Evolutionary conservation across 2,797 vertebrate genomes (phyloP).

Genomic region (Danionella dracula): DNA sequence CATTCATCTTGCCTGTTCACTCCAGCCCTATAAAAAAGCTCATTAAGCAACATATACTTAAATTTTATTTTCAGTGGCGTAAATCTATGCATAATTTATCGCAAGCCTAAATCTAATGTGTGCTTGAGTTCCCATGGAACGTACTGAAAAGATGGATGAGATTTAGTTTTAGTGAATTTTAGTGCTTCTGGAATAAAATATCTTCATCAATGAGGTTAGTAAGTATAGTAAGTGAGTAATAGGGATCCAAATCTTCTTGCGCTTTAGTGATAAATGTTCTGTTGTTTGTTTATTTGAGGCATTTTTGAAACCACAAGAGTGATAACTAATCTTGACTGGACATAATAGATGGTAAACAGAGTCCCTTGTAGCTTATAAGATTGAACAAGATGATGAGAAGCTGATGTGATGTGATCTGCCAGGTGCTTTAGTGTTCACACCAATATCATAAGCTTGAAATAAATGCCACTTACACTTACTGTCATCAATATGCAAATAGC

Average conservation of each 20-base stretch:
- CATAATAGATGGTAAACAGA: too few species aligned
- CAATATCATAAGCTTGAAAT: not conserved
- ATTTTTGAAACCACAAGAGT: too few species aligned
- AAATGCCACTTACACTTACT: slow-evolving; percentile 27
- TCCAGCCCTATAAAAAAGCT: not conserved
- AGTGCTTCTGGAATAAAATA: too few species aligned
- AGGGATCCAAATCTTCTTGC: too few species aligned
- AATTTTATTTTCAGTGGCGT: not conserved
- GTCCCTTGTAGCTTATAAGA: too few species aligned
- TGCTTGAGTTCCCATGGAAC: not conserved
- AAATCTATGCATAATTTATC: not conserved
- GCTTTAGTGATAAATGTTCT: too few species aligned
- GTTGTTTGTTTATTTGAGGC: too few species aligned
- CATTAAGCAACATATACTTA: not conserved
- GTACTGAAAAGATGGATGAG: not conserved
- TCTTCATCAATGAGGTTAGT: too few species aligned
- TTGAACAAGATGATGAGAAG: not conserved
- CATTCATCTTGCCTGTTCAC: slow-evolving; percentile 14
- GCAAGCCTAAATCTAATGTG: not conserved
- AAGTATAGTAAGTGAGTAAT: too few species aligned
- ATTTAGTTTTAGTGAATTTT: too few species aligned
- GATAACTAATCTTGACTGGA: too few species aligned
- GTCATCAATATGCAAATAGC: slow-evolving; percentile 31
- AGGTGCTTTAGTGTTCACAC: not conserved
- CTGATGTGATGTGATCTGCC: not conserved